Evolutionary conservation across 2,797 vertebrate species (phyloP).

Genomic region (Botia almorhae): DNA sequence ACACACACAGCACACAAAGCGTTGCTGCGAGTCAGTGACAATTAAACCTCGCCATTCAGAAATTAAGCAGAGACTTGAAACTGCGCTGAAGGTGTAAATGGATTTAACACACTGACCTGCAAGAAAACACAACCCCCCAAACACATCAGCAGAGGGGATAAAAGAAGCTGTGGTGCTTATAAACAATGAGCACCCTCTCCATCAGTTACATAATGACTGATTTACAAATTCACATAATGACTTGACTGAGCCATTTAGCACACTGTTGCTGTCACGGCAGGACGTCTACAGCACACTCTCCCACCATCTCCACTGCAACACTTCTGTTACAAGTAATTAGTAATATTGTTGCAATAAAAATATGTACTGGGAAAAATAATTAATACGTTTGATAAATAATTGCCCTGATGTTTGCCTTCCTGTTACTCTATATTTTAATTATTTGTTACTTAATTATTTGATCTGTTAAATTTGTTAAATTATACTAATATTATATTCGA

Average conservation of each 20-base stretch:
- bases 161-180: background rate
- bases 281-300: slow-evolving; percentile 5
- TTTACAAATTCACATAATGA: background rate
- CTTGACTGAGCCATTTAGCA: background rate
- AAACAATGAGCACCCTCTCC: background rate
- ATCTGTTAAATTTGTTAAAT: no score
- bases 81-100: slow-evolving; percentile 83
- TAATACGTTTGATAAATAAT: background rate
- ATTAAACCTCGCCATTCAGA: slow-evolving; percentile 78
- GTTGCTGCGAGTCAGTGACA: slow-evolving; percentile 72
- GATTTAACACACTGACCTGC: slow-evolving; percentile 83
- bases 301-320: background rate
- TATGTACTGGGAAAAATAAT: background rate
- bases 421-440: background rate
- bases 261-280: background rate
- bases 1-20: slow-evolving; percentile 31
- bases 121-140: slow-evolving; percentile 27
- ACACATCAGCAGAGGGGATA: background rate
- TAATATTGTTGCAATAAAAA: background rate
- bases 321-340: background rate
- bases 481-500: no score
- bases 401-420: background rate
- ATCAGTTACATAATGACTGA: no score
- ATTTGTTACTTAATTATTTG: no score
- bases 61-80: slow-evolving; percentile 79